Base-by-base conservation (phyloP, 2,888 invertebrate species). In the Dyspetes luteomarginatus region DNA sequence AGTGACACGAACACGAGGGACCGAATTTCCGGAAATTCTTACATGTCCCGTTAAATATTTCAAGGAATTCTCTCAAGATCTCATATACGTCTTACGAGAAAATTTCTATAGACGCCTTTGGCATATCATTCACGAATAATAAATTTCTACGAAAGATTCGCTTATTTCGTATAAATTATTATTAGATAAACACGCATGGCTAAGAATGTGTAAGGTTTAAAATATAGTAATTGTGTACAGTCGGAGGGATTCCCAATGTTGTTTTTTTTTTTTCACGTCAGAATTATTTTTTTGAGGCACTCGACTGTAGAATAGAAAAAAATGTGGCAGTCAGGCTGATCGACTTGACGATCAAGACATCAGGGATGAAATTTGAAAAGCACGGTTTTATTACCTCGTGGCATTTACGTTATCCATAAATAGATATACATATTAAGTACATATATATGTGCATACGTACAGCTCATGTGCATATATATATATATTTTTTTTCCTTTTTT, bases 1-100 rank as follows among this genome's bases (percentile, higher is more conserved):
- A 36, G 7, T 12, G 36, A 36, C 9, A 36, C 36, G 36, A 64
- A 36, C 45, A 48, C 55, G 28, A 24, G 41, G 17, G 50, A 71
- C n/a, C 7, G 26, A 75, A 79, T 36, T 28, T 30, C 50, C 75
- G 60, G 41, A 55, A 76, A 77, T 65, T 55, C 48, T 12, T 56
- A n/a, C 24, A 45, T 24, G 64, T 17, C 69, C 30, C 22, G 22
- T 22, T 71, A 48, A 77, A 77, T 77, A 71, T 64, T 77, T 65
- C 65, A 58, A 65, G 15, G 50, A 17, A 19, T 30, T 30, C 48
- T 60, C 43, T 19, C 43, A 78, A 72, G 26, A 71, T 36, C 12
- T 60, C 56, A n/a, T 55, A n/a, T 43, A 26, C 19, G 17, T 30
- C 48, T 28, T 17, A 36, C 26, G 17, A 45, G 36, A 28, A 45